Evolutionary conservation across 1,140 invertebrate genomes (phyloP).

Genomic region (Lerema accius): DNA sequence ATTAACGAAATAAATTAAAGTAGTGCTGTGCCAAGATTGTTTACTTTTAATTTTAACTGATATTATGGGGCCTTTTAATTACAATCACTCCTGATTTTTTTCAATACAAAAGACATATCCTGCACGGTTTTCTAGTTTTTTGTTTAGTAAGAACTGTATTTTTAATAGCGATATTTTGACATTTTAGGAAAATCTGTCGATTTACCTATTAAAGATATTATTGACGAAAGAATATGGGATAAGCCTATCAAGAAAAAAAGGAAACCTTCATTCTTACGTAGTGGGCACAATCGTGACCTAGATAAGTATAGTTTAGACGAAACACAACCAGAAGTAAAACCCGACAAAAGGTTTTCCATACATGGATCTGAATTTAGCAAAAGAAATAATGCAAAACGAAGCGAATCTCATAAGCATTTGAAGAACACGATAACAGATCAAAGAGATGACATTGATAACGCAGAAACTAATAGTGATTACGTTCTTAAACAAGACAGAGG

Average conservation of each 20-base stretch:
- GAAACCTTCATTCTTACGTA: slow-evolving; percentile 24
- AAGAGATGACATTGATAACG: slow-evolving; percentile 29
- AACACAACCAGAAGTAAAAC: slow-evolving; percentile 35
- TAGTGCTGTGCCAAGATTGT: no score
- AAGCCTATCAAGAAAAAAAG: slow-evolving; percentile 38
- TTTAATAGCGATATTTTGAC: background rate
- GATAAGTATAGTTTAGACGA: slow-evolving; percentile 39
- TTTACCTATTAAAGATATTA: slow-evolving; percentile 24
- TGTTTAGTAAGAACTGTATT: no score
- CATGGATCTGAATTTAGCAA: slow-evolving; percentile 39
- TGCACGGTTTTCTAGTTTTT: no score
- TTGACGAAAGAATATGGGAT: slow-evolving; percentile 40
- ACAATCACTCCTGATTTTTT: no score
- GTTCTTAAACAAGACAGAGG: slow-evolving; percentile 33
- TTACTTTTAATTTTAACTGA: no score
- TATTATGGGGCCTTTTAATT: no score
- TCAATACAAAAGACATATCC: no score
- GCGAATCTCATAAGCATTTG: slow-evolving; percentile 32
- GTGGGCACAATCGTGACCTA: slow-evolving; percentile 14
- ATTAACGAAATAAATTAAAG: no score
- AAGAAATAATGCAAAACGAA: slow-evolving; percentile 22
- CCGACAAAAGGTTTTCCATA: slow-evolving; percentile 34
- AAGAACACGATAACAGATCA: slow-evolving; percentile 1
- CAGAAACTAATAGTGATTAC: slow-evolving; percentile 36
- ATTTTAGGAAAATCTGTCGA: slow-evolving; percentile 14